Conservation (phyloP, 1,140 invertebrate species). For the Stegodyphus mimosarum region DNA sequence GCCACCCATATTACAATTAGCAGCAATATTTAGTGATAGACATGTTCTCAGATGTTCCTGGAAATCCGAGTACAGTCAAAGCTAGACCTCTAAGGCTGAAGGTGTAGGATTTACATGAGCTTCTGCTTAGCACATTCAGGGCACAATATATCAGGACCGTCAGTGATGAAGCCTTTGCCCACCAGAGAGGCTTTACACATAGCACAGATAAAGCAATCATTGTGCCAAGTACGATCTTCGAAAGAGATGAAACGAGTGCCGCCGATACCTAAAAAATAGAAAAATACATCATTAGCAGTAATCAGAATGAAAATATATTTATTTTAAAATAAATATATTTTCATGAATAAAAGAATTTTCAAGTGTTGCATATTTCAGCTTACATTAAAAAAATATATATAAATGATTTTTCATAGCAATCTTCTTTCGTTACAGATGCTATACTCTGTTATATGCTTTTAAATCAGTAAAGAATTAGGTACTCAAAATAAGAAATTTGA, state of each 20-base stretch:
- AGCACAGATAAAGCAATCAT: constrained; percentile 98
- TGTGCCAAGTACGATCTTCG: constrained; percentile 99
- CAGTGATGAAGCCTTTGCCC: constrained; percentile 98
- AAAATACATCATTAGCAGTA: background rate
- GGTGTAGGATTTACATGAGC: constrained; percentile 68
- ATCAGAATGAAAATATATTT: too few species aligned
- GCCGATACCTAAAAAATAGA: constrained; percentile 82
- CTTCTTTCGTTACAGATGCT: too few species aligned
- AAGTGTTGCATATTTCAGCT: too few species aligned
- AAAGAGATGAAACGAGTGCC: constrained; percentile 99
- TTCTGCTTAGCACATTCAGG: constrained; percentile 98
- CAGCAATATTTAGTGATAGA: constrained; percentile 45
- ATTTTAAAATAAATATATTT: too few species aligned
- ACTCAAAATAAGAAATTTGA: too few species aligned
- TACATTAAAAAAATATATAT: too few species aligned
- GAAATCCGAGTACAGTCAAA: constrained; percentile 44
- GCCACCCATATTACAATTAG: constrained; percentile 54
- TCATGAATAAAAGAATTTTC: too few species aligned
- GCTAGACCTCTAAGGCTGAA: constrained; percentile 49
- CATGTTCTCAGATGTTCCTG: constrained; percentile 38
- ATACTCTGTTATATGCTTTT: too few species aligned
- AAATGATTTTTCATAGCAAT: too few species aligned
- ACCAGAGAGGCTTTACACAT: constrained; percentile 93
- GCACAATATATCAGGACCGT: constrained; percentile 96
- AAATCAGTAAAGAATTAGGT: too few species aligned